phyloP scores from a whole-genome alignment of 2,888 invertebrate genomes.

The Cerastis leucographa region DNA sequence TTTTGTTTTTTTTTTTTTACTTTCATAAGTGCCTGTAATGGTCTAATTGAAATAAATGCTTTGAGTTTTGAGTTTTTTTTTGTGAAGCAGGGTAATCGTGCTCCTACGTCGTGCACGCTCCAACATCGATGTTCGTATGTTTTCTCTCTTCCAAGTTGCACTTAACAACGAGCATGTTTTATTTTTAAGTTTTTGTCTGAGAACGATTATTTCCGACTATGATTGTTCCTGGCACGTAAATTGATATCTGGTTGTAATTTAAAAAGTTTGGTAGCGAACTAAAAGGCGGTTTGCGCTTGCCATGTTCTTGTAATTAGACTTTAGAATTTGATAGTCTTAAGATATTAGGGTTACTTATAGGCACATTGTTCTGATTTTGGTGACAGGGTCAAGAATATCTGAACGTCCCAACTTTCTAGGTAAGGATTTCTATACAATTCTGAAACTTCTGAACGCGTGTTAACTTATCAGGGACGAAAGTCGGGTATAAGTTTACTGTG shows the following conservation, averaged over 20 bases:
- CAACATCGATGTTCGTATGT: constrained; percentile 40
- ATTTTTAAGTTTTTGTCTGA: constrained; percentile 37
- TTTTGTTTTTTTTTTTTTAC: too few relatives aligned
- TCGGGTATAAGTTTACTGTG: background rate
- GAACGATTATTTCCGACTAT: constrained; percentile 53
- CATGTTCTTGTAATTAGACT: constrained; percentile 14
- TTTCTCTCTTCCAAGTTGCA: constrained; percentile 39
- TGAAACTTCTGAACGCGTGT: background rate
- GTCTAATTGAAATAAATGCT: too few relatives aligned
- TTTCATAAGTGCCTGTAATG: too few relatives aligned
- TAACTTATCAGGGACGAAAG: background rate
- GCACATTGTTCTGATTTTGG: background rate
- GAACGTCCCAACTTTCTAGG: background rate
- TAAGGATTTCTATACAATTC: background rate
- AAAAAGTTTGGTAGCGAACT: constrained; percentile 27
- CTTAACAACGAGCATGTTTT: constrained; percentile 28
- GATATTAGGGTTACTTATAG: background rate
- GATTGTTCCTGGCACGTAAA: constrained; percentile 57
- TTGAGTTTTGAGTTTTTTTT: too few relatives aligned
- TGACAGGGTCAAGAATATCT: background rate
- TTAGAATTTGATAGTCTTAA: too few relatives aligned
- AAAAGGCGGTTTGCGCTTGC: constrained; percentile 15
- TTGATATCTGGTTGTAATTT: constrained; percentile 55
- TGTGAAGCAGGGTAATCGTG: background rate
- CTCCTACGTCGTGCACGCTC: constrained; percentile 13